phyloP scores from a whole-genome alignment of 2,113 vertebrate genomes.

The Puntigrus tetrazona region DNA sequence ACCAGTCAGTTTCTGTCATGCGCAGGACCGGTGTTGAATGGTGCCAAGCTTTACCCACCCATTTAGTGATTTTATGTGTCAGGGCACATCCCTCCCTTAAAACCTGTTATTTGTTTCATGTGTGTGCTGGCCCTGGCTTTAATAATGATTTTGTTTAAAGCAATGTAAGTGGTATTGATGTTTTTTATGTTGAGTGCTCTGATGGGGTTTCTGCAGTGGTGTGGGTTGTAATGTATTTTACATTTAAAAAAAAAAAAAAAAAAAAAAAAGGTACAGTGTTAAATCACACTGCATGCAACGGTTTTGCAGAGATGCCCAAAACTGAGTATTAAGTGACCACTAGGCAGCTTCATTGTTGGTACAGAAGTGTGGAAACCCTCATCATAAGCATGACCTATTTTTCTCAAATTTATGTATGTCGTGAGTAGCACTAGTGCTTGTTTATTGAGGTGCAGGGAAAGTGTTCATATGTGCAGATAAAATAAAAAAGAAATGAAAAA shows the following conservation, averaged over 20 bases:
- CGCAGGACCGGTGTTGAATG: constrained; percentile 56
- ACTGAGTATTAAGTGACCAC: not conserved
- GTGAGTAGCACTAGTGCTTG: constrained; percentile 64
- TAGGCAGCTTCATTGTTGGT: not conserved
- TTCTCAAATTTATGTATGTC: constrained; percentile 65
- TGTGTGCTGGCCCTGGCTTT: constrained; percentile 52
- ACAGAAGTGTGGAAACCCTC: constrained; percentile 14
- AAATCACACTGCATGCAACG: not conserved
- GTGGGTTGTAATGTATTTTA: not conserved
- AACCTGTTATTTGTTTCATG: not conserved
- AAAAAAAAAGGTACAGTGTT: not conserved
- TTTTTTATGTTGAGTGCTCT: not conserved
- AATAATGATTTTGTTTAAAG: constrained; percentile 4
- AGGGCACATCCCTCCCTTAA: not conserved
- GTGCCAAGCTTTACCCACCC: constrained; percentile 58
- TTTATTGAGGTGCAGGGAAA: constrained; percentile 63
- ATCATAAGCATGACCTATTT: constrained; percentile 4
- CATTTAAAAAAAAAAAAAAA: too few relatives aligned
- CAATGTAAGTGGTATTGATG: constrained; percentile 15
- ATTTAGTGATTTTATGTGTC: constrained; percentile 59
- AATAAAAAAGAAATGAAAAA: constrained; percentile 64
- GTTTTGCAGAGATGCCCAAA: not conserved
- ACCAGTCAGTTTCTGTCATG: constrained; percentile 61
- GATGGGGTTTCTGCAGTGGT: constrained; percentile 1
- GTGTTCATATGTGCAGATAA: constrained; percentile 58